Evolutionary conservation across 2,113 vertebrate genomes (phyloP).

Genomic region (Misgurnus anguillicaudatus): DNA sequence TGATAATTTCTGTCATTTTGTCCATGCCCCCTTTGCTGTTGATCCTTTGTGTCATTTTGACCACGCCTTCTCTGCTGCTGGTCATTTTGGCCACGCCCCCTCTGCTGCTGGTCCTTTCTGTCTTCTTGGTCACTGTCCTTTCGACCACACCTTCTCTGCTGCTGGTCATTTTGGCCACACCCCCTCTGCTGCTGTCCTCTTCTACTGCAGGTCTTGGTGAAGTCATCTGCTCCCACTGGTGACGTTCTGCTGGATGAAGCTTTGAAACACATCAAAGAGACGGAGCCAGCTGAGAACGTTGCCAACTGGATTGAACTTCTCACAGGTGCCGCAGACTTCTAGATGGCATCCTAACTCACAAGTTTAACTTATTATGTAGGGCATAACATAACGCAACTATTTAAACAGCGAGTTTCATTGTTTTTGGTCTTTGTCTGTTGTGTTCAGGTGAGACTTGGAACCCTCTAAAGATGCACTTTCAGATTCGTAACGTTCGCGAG

Average conservation of each 20-base stretch:
- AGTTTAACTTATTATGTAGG: no score
- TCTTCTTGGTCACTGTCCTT: no score
- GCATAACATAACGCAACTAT: no score
- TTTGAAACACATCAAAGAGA: constrained; percentile 82
- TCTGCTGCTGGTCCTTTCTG: no score
- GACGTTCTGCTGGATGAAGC: constrained; percentile 83
- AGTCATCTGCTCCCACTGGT: constrained; percentile 76
- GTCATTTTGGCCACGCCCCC: background rate
- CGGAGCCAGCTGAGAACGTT: constrained; percentile 74
- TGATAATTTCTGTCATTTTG: background rate
- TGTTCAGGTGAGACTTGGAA: constrained; percentile 85
- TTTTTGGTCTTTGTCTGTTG: background rate
- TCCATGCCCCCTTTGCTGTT: no score
- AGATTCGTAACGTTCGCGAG: constrained; percentile 82
- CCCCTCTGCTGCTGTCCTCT: no score
- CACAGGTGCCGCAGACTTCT: constrained; percentile 64
- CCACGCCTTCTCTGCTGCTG: no score
- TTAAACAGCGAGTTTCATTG: background rate
- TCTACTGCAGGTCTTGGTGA: constrained; percentile 74
- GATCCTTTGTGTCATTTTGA: no score
- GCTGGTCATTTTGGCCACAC: background rate
- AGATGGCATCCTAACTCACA: no score
- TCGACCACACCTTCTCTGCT: background rate
- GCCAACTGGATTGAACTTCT: constrained; percentile 86
- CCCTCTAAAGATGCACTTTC: constrained; percentile 85